These are phyloP conservation scores for Hydriomena furcata DNA, from an alignment of 2,888 invertebrate genomes.

Conservation along the genomic window DNA sequence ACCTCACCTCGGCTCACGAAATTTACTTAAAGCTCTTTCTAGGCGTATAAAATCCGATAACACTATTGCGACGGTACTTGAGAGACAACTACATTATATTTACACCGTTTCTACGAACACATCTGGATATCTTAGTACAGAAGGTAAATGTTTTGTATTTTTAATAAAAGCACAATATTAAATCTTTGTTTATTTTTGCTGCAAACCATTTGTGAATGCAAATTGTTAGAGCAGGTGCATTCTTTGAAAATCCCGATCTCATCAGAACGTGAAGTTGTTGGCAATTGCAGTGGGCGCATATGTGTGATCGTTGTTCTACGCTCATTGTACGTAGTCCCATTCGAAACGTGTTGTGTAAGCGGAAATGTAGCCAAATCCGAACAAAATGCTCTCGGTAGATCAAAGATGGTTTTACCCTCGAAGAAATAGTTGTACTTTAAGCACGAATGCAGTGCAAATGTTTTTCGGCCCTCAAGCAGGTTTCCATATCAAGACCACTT, in stretches of 20 bases:
- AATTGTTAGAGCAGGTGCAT: conserved; percentile 43
- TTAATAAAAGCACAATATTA: conserved; percentile 3
- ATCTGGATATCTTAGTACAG: background rate
- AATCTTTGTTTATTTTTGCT: conserved; percentile 14
- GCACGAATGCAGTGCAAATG: too few species aligned
- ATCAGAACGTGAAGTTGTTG: conserved; percentile 54
- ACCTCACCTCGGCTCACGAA: conserved; percentile 44
- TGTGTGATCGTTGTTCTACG: conserved; percentile 65
- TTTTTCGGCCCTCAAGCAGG: too few species aligned
- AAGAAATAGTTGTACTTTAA: too few species aligned
- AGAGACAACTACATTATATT: conserved; percentile 7
- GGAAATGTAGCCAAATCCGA: conserved; percentile 47
- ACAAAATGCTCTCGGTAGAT: background rate
- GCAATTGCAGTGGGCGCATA: conserved; percentile 66
- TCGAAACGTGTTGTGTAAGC: conserved; percentile 70
- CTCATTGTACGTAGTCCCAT: conserved; percentile 62
- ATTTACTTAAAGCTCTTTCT: conserved; percentile 51
- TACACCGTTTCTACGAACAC: conserved; percentile 1
- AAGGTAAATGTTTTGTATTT: conserved; percentile 6
- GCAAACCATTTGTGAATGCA: conserved; percentile 12
- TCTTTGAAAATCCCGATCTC: conserved; percentile 61
- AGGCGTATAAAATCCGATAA: conserved; percentile 47
- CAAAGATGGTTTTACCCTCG: too few species aligned
- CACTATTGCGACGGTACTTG: conserved; percentile 35
- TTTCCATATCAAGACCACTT: too few species aligned